Conservation (phyloP, 2,888 invertebrate species). For the Helobdella robusta region DNA sequence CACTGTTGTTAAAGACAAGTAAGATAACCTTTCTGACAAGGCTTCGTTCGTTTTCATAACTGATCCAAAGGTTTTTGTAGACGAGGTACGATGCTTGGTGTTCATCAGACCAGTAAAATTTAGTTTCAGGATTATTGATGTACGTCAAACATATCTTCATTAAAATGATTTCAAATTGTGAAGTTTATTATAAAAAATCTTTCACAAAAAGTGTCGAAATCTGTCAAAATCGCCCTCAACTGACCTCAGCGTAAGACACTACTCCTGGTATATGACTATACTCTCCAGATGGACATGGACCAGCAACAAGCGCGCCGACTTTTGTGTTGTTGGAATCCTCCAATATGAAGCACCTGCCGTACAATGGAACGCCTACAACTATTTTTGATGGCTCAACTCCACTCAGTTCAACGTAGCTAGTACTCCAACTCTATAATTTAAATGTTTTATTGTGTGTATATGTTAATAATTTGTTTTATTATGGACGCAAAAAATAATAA, state of each 20-base stretch:
- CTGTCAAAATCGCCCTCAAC: neutral
- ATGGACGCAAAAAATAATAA: too few relatives aligned
- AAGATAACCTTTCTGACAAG: conserved; percentile 4
- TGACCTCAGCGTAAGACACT: conserved; percentile 6
- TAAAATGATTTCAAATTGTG: neutral
- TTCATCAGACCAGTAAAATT: neutral
- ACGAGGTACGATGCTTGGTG: conserved; percentile 14
- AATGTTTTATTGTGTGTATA: too few relatives aligned
- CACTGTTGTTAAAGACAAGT: too few relatives aligned
- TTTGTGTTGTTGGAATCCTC: neutral
- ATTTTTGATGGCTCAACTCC: neutral
- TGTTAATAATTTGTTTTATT: too few relatives aligned
- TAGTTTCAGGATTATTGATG: neutral
- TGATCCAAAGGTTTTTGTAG: neutral
- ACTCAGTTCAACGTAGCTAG: too few relatives aligned
- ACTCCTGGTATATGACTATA: neutral
- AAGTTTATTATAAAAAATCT: neutral
- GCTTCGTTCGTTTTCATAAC: conserved; percentile 17
- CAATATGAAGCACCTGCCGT: conserved; percentile 14
- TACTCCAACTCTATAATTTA: too few relatives aligned
- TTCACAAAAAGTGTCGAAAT: neutral
- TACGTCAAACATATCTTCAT: neutral
- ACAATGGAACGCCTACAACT: conserved; percentile 4
- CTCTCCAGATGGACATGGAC: conserved; percentile 7
- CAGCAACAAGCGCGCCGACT: neutral